These are phyloP conservation scores for Hirtodrosophila cameraria DNA, from an alignment of 2,888 invertebrate species.

Conservation along the genomic window DNA sequence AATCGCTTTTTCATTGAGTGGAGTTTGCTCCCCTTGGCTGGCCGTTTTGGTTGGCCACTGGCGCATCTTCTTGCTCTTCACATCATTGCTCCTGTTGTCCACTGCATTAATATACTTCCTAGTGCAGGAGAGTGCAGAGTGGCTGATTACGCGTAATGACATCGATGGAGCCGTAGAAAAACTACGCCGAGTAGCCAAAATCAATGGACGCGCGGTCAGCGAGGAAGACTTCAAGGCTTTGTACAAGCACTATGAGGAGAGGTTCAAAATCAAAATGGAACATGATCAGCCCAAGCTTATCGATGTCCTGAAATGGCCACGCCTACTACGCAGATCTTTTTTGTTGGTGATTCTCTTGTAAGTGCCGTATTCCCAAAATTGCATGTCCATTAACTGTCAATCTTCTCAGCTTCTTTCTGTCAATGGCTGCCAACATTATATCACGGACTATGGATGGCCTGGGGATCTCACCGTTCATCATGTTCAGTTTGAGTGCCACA, in stretches of 20 bases:
- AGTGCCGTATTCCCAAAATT: conserved; percentile 59
- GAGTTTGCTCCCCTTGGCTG: conserved; percentile 85
- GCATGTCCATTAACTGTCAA: neutral
- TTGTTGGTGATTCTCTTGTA: conserved; percentile 86
- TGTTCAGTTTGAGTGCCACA: conserved; percentile 85
- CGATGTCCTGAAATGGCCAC: conserved; percentile 85
- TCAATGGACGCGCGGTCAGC: conserved; percentile 84
- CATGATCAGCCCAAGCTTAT: conserved; percentile 66
- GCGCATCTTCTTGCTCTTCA: conserved; percentile 85
- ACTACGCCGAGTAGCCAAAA: conserved; percentile 85
- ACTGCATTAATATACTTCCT: conserved; percentile 84
- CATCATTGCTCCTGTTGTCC: conserved; percentile 84
- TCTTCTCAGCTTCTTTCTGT: conserved; percentile 86
- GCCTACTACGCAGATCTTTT: conserved; percentile 85
- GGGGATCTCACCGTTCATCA: conserved; percentile 85
- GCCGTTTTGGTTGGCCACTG: conserved; percentile 84
- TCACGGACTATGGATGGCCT: conserved; percentile 85
- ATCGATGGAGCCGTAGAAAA: conserved; percentile 85
- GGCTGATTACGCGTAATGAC: conserved; percentile 85
- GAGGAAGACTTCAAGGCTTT: conserved; percentile 71
- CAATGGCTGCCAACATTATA: conserved; percentile 86
- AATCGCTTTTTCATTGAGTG: conserved; percentile 75
- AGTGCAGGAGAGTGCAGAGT: conserved; percentile 83
- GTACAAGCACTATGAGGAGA: conserved; percentile 69
- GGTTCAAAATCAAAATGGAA: too few species aligned